phyloP scores from a whole-genome alignment of 2,113 vertebrate species.

The Propithecus coquereli region DNA sequence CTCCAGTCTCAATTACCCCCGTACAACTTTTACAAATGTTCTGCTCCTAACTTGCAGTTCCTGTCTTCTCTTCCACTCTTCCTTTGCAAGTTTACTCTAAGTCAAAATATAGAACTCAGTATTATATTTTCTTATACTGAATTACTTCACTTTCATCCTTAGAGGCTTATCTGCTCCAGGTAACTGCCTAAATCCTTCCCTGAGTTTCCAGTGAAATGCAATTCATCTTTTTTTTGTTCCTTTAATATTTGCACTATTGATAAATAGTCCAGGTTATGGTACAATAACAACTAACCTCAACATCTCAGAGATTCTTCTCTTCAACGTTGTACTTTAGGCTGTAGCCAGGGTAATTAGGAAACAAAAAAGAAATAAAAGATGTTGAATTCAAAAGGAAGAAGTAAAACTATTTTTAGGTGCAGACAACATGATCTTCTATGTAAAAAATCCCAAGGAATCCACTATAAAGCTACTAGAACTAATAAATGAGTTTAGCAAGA shows the following conservation, averaged over 20 bases:
- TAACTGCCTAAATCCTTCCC: background rate
- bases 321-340: background rate
- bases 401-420: constrained; percentile 9
- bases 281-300: background rate
- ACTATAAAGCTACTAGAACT: background rate
- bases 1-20: background rate
- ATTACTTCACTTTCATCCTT: background rate
- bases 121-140: background rate
- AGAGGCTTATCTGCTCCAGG: background rate
- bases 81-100: background rate
- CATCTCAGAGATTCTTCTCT: background rate
- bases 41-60: background rate
- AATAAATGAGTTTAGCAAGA: background rate
- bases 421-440: background rate
- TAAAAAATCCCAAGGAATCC: background rate
- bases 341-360: background rate
- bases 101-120: background rate
- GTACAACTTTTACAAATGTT: background rate
- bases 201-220: background rate
- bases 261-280: background rate
- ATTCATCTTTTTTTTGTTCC: background rate
- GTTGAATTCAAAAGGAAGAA: background rate
- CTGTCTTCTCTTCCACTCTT: background rate
- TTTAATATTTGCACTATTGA: background rate
- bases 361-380: background rate